Evolutionary conservation across 2,888 invertebrate species (phyloP).

Genomic region (Mylabris sibirica): DNA sequence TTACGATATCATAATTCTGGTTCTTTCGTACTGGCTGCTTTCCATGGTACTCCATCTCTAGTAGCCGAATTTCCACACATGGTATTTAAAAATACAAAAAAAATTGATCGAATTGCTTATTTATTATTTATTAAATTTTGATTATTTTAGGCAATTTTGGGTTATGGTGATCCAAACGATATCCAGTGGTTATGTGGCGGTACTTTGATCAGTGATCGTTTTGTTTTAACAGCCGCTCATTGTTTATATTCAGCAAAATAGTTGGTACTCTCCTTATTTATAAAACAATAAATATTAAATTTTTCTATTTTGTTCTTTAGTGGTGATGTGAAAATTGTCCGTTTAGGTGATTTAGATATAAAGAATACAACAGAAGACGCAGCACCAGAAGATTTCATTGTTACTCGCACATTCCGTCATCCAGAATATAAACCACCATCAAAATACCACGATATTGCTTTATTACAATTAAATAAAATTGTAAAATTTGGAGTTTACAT

Average conservation of each 20-base stretch:
- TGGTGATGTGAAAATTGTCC: conserved; percentile 40
- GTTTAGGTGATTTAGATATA: conserved; percentile 44
- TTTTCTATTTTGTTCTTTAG: conserved; percentile 21
- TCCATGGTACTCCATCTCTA: background rate
- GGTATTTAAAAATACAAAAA: background rate
- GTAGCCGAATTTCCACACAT: background rate
- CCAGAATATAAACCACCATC: conserved; percentile 56
- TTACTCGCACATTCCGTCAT: conserved; percentile 53
- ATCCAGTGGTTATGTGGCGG: conserved; percentile 69
- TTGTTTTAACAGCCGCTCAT: conserved; percentile 72
- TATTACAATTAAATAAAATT: conserved; percentile 57
- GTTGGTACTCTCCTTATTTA: conserved; percentile 32
- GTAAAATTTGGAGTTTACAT: conserved; percentile 57
- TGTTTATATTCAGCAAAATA: conserved; percentile 55
- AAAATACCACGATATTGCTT: conserved; percentile 64
- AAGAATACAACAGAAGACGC: conserved; percentile 33
- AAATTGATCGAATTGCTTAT: too few species aligned
- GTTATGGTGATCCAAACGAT: conserved; percentile 39
- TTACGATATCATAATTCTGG: background rate
- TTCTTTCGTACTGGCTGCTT: background rate
- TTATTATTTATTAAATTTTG: background rate
- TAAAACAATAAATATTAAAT: background rate
- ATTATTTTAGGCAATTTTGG: background rate
- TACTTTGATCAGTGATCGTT: conserved; percentile 67
- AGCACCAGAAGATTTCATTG: conserved; percentile 44